Conservation (phyloP, 2,797 vertebrate genomes). For the Valencia hispanica region DNA sequence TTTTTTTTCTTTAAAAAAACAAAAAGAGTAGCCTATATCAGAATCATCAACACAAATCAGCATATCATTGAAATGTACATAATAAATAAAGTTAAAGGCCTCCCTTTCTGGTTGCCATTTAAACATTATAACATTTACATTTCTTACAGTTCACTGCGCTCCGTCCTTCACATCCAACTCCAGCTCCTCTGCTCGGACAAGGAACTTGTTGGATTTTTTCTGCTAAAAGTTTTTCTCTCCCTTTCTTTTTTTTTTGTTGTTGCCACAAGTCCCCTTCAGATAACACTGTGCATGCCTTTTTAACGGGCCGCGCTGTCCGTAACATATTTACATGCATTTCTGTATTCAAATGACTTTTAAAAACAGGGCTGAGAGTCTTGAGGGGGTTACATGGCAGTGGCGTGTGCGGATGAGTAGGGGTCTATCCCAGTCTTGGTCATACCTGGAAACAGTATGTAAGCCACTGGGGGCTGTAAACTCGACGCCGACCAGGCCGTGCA, state of each 20-base stretch:
- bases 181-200: constrained; percentile 71
- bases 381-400: constrained; percentile 92
- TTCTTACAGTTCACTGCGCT: constrained; percentile 88
- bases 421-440: constrained; percentile 99
- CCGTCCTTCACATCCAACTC: constrained; percentile 79
- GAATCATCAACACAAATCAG: constrained; percentile 75
- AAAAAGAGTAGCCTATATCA: constrained; percentile 62
- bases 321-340: constrained; percentile 86
- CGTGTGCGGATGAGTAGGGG: constrained; percentile 96
- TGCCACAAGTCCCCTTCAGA: constrained; percentile 75
- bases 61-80: constrained; percentile 88
- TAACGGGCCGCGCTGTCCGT: constrained; percentile 70
- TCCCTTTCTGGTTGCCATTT: constrained; percentile 85
- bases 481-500: constrained; percentile 97
- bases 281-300: constrained; percentile 70
- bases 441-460: constrained; percentile 99
- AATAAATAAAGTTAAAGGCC: constrained; percentile 93
- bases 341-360: constrained; percentile 83
- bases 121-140: constrained; percentile 92
- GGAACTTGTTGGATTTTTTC: constrained; percentile 74
- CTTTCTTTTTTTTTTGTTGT: constrained; percentile 22
- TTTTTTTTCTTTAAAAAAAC: constrained; percentile 63
- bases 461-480: constrained; percentile 98
- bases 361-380: constrained; percentile 66
- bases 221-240: constrained; percentile 69